phyloP scores from a whole-genome alignment of 2,888 invertebrate genomes.

The Xestia xanthographa region DNA sequence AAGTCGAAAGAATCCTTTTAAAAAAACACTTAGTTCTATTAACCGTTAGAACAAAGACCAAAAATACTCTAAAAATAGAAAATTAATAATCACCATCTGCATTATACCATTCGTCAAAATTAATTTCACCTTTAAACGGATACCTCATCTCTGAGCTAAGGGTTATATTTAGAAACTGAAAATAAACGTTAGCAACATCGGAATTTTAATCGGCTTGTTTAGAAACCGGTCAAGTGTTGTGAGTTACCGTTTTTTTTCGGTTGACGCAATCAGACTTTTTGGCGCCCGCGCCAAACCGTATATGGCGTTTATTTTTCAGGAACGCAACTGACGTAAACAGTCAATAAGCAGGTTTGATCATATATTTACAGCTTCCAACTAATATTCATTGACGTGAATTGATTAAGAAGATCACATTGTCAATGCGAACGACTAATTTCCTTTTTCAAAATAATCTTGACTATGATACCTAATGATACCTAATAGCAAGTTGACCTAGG shows the following conservation, averaged over 20 bases:
- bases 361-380: no score
- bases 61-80: conserved; percentile 5
- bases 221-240: conserved; percentile 56
- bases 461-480: conserved; percentile 15
- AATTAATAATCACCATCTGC: not conserved
- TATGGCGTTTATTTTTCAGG: not conserved
- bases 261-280: conserved; percentile 51
- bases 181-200: conserved; percentile 52
- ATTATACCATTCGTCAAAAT: conserved; percentile 35
- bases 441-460: not conserved
- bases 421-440: not conserved
- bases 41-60: not conserved
- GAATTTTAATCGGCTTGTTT: conserved; percentile 61
- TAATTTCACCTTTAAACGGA: conserved; percentile 62
- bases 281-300: conserved; percentile 7
- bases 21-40: not conserved
- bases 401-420: not conserved
- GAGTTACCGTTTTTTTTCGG: conserved; percentile 26
- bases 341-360: not conserved
- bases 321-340: not conserved
- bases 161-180: conserved; percentile 60
- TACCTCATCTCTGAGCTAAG: conserved; percentile 63
- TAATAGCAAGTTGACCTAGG: conserved; percentile 27
- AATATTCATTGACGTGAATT: not conserved
- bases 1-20: not conserved